A percentile compares a stretch with the other conserved stretches of the same genome.
Conservation (phyloP, 1,140 invertebrate species). For the Homarus americanus region DNA sequence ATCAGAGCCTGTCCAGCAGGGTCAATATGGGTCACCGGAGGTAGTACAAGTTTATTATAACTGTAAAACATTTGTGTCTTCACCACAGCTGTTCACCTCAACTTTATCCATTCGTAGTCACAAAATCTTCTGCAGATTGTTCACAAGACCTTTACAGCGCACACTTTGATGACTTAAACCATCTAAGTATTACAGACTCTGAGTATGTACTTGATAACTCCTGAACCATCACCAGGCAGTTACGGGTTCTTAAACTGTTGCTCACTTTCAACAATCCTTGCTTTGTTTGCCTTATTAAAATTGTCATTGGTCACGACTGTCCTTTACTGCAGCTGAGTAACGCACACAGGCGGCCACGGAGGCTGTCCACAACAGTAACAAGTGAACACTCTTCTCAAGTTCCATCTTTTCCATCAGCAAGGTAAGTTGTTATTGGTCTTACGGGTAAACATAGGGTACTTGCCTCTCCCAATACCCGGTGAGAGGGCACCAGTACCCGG, state of each 20-base stretch:
- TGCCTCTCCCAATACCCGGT: no score
- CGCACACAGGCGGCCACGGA: not conserved
- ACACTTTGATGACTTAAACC: not conserved
- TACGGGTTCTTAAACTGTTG: not conserved
- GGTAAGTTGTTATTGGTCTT: not conserved
- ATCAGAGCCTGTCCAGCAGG: not conserved
- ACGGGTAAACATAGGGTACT: not conserved
- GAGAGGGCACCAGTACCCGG: no score
- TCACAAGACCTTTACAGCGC: not conserved
- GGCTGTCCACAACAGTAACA: not conserved
- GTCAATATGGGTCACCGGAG: constrained; percentile 9
- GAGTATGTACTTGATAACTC: not conserved
- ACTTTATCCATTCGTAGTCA: not conserved
- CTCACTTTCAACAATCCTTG: not conserved
- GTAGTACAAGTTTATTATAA: not conserved
- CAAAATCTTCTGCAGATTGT: not conserved
- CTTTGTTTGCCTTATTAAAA: not conserved
- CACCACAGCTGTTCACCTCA: not conserved
- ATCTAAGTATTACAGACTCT: not conserved
- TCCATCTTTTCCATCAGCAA: not conserved
- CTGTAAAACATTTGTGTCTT: not conserved
- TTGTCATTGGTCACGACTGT: not conserved
- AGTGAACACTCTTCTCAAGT: no score
- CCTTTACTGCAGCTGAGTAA: not conserved
- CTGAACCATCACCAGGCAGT: not conserved